Conservation (phyloP, 2,888 invertebrate species). For the Zootermopsis nevadensis region DNA sequence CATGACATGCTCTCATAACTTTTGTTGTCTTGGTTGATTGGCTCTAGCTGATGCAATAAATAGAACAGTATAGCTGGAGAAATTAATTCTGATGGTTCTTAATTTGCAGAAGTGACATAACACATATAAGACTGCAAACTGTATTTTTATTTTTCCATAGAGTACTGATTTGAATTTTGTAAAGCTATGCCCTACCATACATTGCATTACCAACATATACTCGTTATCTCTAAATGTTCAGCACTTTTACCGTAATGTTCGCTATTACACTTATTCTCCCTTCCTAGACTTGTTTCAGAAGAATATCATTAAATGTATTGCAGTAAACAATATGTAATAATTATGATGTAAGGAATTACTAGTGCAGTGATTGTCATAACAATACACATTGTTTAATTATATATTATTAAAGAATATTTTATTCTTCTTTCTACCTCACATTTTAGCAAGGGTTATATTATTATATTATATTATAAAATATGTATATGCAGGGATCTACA, state of each 20-base stretch:
- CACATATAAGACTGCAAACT: neutral
- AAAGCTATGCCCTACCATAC: neutral
- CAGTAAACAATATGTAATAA: neutral
- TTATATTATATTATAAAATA: neutral
- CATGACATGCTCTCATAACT: too few species aligned
- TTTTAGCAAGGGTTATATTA: neutral
- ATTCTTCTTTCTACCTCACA: neutral
- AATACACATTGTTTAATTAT: neutral
- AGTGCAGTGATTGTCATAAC: conserved; percentile 7
- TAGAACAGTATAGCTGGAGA: neutral
- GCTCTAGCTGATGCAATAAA: too few species aligned
- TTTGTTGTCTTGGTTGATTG: too few species aligned
- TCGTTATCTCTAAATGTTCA: neutral
- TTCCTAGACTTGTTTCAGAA: neutral
- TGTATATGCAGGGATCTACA: neutral
- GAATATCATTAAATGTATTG: neutral
- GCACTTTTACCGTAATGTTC: conserved; percentile 1
- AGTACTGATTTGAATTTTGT: neutral
- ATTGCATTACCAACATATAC: neutral
- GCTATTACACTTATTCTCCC: neutral
- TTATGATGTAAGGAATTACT: neutral
- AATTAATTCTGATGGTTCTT: neutral
- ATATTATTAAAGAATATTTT: neutral
- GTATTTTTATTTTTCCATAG: neutral
- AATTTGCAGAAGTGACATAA: neutral